Evolutionary conservation across 2,888 invertebrate genomes (phyloP).

Genomic region (Nomada hirtipes): DNA sequence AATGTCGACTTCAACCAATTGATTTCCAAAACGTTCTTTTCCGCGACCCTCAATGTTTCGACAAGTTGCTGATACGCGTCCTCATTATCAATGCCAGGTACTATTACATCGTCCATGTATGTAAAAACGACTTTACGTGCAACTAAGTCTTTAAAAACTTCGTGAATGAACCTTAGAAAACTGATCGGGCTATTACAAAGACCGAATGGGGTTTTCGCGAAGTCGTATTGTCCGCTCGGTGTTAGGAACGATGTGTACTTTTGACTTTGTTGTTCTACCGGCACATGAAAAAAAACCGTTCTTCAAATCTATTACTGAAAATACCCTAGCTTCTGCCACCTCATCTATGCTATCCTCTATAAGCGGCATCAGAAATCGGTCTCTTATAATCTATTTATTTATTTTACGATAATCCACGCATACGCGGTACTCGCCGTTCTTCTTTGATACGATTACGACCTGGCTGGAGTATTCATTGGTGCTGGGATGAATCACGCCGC

Average conservation of each 20-base stretch:
- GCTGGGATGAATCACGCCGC: slow-evolving; percentile 7
- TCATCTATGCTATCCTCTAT: slow-evolving; percentile 17
- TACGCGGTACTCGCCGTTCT: slow-evolving; percentile 15
- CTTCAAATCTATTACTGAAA: neutral
- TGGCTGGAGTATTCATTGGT: slow-evolving; percentile 12
- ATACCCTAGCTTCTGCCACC: neutral
- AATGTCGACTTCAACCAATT: too few species aligned
- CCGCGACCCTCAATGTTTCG: too few species aligned
- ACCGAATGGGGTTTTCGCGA: too few species aligned
- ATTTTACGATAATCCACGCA: slow-evolving; percentile 20
- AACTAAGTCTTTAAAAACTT: too few species aligned
- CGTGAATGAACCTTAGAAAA: too few species aligned
- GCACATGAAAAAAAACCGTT: slow-evolving; percentile 22
- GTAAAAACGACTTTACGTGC: too few species aligned
- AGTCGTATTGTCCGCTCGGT: too few species aligned
- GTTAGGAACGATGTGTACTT: slow-evolving; percentile 11
- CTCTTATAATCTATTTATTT: slow-evolving; percentile 14
- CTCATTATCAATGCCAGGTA: too few species aligned
- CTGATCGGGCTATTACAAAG: too few species aligned
- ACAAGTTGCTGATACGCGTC: too few species aligned
- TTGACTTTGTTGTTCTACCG: slow-evolving; percentile 3
- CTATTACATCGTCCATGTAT: too few species aligned
- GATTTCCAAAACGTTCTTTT: too few species aligned
- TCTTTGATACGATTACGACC: slow-evolving; percentile 23
- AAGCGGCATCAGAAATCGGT: slow-evolving; percentile 27